Evolutionary conservation across 2,113 vertebrate genomes (phyloP), one percentile per base, ranked within the genome.

Genomic region (Oplegnathus fasciatus): DNA sequence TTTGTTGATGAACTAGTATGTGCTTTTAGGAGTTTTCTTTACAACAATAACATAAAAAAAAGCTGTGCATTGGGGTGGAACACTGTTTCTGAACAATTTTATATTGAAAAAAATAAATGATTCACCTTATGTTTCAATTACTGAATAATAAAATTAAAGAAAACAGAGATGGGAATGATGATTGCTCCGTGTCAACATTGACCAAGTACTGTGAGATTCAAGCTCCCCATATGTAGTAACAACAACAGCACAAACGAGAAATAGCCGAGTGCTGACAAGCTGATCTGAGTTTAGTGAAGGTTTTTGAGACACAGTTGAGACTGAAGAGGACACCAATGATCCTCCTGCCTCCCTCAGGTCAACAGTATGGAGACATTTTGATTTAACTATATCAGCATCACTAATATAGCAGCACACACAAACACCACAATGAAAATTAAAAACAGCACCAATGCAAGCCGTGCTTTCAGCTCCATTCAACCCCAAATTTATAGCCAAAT

Each of bases 41-140:
- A 11, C 55, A 44, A 48, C 24, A 22, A 24, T 1, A 48, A 30
- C 13, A 42, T 4, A 14, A n/a, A 61, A 30, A n/a, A n/a, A n/a
- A n/a, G n/a, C n/a, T 24, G 20, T 5, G 4, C 17, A 50, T 11
- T 42, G 13, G 55, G 65, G 6, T 28, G 40, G 66, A 50, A 80
- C 26, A 0, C 26, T 83, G n/a, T 54, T 44, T 34, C 28, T 26
- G 13, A 84, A 26, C 32, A 64, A 42, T 1, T 26, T 65, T 42
- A 42, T 0, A 1, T 1, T 52, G 7, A 10, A 30, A 50, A 32
- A 50, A 55, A 26, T n/a, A n/a, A 70, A 57, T 0, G n/a, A 58
- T 57, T 58, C 6, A 4, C 4, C 0, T 50, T 46, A 20, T 14
- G 18, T 55, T 48, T 57, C 24, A 50, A n/a, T 66, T 44, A 22